Base-by-base conservation (phyloP, 2,888 invertebrate species). In the Ochropacha duplaris region DNA sequence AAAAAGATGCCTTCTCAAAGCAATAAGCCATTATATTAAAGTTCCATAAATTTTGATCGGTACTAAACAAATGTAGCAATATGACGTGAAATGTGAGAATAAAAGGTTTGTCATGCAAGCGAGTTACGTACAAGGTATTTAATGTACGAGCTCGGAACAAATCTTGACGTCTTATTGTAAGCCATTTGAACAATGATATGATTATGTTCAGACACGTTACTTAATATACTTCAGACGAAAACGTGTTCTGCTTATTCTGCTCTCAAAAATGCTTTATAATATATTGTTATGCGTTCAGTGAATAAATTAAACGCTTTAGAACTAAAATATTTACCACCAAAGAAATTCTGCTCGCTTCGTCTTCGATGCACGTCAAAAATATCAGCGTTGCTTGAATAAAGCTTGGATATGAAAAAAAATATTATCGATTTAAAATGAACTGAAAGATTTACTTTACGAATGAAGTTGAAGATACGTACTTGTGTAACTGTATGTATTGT, bases 131-230 rank as follows among this genome's bases (percentile, higher is more conserved):
- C 44, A 44, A 44, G 44, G 44, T 44, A 44, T 44, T 44, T 44
- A 44, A 44, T 44, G 44, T 44, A 44, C 16, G 44, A 44, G 44
- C 39, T 44, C 44, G 44, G 44, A 44, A 44, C 44, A 44, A 44
- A 44, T 44, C 44, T 44, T 44, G 44, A 44, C 44, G 44, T 44
- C 44, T 44, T 44, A 44, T 44, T 44, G 44, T 44, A 44, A 44
- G 44, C 44, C n/a, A 44, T 44, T 19, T 44, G 44, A 44, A 44
- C 44, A 44, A 44, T 44, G 44, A 44, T 44, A 19, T 44, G 44
- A 44, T 44, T 44, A 44, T 44, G 44, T 44, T 44, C 44, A 44
- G 44, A 44, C 19, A 44, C 44, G 44, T 44, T 44, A 44, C 19
- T 19, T 44, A 44, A 19, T 44, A 19, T 44, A 44, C 19, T 44